Evolutionary conservation across 2,888 invertebrate genomes (phyloP), one percentile per base, ranked within the genome.

Genomic region (Philopedon plagiatum): DNA sequence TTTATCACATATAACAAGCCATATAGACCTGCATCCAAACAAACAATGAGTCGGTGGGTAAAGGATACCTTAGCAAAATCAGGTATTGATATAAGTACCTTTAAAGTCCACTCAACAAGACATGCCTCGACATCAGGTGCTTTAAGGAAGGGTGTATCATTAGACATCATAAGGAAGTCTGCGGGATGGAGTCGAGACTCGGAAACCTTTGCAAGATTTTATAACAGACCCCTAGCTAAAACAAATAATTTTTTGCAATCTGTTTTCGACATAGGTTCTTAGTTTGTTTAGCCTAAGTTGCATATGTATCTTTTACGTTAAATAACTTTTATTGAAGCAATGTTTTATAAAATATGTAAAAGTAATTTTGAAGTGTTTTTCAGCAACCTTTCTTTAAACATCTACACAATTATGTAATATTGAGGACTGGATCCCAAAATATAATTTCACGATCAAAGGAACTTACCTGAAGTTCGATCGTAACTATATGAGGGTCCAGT

Each of bases 61-160:
- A 61, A 61, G 13, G 15, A 18, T 13, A 29, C 13, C 5, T 44
- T 61, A 21, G 3, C 5, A 2, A 5, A 15, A 2, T 37, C 58
- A 21, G 58, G 58, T 1, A 39, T 58, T 11, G 61, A 44, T 15
- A 61, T 44, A 5, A 26, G 37, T 1, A 49, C 67, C 5, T 80
- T 79, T 64, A 73, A 57, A 19, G 67, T 76, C 11, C 78, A 79
- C 34, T 70, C 75, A 21, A 78, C 79, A 0, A 56, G 79, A 39
- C 79, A 80, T 51, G 77, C 80, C 3, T 44, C 78, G 7, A 78
- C 79, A 5, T 80, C 78, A 0, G 67, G 69, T 8, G 80, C 79
- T 0, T 44, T 62, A 7, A 74, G 73, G 51, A 29, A 66, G 9
- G 78, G 79, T 0, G 51, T 79, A 5, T 74, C 57, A 29, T 26